Conservation (phyloP, 2,113 vertebrate genomes). For the Ochotona princeps region DNA sequence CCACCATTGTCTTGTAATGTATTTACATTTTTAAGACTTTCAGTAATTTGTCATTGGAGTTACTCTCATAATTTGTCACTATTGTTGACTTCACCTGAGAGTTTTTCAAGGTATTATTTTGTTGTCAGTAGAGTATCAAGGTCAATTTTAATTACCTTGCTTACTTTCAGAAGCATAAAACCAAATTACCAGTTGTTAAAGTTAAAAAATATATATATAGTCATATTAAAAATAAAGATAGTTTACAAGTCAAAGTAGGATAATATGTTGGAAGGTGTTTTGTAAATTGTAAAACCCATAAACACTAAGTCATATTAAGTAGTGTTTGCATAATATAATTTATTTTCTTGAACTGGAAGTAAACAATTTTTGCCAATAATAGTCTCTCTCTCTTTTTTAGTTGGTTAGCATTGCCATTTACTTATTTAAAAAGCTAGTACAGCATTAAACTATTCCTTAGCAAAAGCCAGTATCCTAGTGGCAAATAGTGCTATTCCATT, state of each 20-base stretch:
- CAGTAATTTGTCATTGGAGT: constrained; percentile 82
- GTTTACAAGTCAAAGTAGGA: constrained; percentile 21
- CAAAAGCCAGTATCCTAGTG: constrained; percentile 53
- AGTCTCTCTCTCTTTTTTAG: constrained; percentile 34
- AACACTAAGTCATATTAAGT: constrained; percentile 52
- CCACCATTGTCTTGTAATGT: constrained; percentile 83
- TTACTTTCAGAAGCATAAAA: constrained; percentile 64
- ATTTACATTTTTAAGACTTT: constrained; percentile 84
- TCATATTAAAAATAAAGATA: constrained; percentile 45
- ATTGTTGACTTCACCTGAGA: constrained; percentile 61
- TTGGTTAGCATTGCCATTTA: constrained; percentile 38
- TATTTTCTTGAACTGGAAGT: constrained; percentile 50
- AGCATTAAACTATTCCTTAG: constrained; percentile 61
- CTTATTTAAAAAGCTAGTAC: constrained; percentile 55
- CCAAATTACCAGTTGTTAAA: constrained; percentile 47
- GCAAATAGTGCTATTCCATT: constrained; percentile 67
- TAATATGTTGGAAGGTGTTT: constrained; percentile 36
- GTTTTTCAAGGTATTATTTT: constrained; percentile 60
- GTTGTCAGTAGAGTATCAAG: constrained; percentile 50
- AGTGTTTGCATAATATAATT: constrained; percentile 37
- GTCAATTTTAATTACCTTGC: constrained; percentile 54
- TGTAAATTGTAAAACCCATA: constrained; percentile 50
- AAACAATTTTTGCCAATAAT: constrained; percentile 34
- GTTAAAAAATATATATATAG: not conserved
- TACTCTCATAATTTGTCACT: constrained; percentile 69